phyloP scores from a whole-genome alignment of 2,797 vertebrate genomes.

The Hybognathus amarus region DNA sequence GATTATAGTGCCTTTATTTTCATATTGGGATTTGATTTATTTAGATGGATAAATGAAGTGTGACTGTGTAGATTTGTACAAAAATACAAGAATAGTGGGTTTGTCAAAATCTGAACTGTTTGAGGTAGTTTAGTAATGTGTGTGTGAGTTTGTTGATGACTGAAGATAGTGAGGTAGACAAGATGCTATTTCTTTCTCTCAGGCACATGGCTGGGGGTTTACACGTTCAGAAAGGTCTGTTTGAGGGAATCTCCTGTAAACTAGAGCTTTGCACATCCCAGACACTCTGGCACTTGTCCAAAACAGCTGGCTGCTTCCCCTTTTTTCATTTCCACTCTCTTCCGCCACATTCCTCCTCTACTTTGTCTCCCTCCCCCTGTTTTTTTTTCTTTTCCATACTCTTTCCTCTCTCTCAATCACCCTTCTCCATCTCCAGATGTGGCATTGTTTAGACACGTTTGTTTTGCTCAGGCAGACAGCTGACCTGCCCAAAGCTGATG shows the following conservation, averaged over 20 bases:
- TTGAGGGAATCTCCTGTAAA: slow-evolving; percentile 73
- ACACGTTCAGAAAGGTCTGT: slow-evolving; percentile 44
- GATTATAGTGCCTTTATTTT: background rate
- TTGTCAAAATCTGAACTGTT: background rate
- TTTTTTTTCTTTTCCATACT: background rate
- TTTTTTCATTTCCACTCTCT: slow-evolving; percentile 70
- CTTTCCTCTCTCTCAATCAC: slow-evolving; percentile 46
- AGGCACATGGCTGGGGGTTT: slow-evolving; percentile 59
- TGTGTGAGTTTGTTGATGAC: slow-evolving; percentile 2
- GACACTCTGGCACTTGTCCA: slow-evolving; percentile 70
- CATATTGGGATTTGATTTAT: background rate
- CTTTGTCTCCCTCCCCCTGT: slow-evolving; percentile 26
- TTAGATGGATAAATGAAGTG: slow-evolving; percentile 4
- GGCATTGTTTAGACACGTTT: slow-evolving; percentile 78
- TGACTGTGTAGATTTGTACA: background rate
- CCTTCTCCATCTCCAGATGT: slow-evolving; percentile 75
- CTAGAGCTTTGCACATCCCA: slow-evolving; percentile 73
- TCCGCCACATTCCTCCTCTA: slow-evolving; percentile 73
- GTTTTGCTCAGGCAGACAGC: slow-evolving; percentile 69
- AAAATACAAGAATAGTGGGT: background rate
- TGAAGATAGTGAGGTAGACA: slow-evolving; percentile 1
- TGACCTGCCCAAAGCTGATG: slow-evolving; percentile 74
- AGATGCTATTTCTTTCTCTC: slow-evolving; percentile 2
- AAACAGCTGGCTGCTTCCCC: slow-evolving; percentile 73
- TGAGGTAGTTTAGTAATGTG: too few species aligned